Percentiles rank a stretch among this genome's conserved stretches.
Conservation (phyloP, 2,888 invertebrate genomes). For the Proisotoma minuta region DNA sequence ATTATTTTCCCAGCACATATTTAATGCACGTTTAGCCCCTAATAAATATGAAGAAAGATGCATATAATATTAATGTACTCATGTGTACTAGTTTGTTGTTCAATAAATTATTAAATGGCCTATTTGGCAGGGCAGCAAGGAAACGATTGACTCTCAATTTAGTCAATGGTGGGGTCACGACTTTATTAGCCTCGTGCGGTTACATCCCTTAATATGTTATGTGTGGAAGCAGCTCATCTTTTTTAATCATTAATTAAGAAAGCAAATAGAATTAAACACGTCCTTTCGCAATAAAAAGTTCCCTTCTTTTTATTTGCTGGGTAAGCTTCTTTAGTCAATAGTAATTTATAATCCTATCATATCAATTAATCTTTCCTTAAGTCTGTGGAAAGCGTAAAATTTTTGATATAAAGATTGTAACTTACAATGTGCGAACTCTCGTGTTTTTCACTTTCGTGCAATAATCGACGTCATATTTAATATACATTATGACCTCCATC, state of each 20-base stretch:
- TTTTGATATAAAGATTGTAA: not conserved
- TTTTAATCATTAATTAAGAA: constrained; percentile 5
- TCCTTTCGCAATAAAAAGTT: not conserved
- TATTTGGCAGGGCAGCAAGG: constrained; percentile 5
- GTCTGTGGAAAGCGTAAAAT: constrained; percentile 12
- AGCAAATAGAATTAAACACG: not conserved
- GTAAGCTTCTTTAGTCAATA: not conserved
- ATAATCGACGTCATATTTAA: no score
- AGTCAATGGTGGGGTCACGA: constrained; percentile 2
- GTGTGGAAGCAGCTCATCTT: no score
- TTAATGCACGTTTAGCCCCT: no score
- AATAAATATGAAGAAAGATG: no score
- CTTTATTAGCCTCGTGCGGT: not conserved
- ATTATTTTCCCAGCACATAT: no score
- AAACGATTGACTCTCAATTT: not conserved
- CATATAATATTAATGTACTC: no score
- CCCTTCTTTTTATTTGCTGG: not conserved
- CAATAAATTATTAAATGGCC: not conserved
- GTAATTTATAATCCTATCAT: not conserved
- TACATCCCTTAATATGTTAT: no score
- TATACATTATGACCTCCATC: not conserved
- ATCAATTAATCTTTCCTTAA: not conserved
- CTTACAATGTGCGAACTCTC: not conserved
- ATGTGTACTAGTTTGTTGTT: no score
- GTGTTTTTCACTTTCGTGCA: constrained; percentile 13